Evolutionary conservation across 2,797 vertebrate species (phyloP).

Genomic region (Selene dorsalis): DNA sequence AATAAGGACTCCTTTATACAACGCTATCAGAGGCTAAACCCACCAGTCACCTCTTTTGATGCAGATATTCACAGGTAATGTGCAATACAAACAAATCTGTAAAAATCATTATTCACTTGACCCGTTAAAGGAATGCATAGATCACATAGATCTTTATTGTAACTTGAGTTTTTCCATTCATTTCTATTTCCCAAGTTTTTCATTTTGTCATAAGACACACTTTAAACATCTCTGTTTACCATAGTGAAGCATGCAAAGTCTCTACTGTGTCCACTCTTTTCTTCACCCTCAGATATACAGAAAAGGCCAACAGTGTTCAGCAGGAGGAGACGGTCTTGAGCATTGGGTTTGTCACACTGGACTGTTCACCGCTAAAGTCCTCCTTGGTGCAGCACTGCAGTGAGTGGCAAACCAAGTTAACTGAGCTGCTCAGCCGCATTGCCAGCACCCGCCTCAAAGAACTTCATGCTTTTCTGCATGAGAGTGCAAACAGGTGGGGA

Average conservation of each 20-base stretch:
- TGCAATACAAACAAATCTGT: not conserved
- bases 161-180: not conserved
- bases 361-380: conserved; percentile 89
- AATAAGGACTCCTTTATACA: conserved; percentile 90
- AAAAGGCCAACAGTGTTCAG: conserved; percentile 89
- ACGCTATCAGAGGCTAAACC: conserved; percentile 87
- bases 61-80: conserved; percentile 89
- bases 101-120: not conserved
- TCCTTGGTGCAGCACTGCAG: conserved; percentile 90
- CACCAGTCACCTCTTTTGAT: conserved; percentile 89
- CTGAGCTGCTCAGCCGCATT: conserved; percentile 87
- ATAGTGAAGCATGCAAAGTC: not conserved
- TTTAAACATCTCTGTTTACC: not conserved
- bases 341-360: conserved; percentile 88
- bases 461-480: conserved; percentile 83
- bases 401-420: conserved; percentile 92
- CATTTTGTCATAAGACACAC: not conserved
- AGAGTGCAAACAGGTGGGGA: conserved; percentile 84
- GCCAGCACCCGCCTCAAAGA: conserved; percentile 83
- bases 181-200: not conserved
- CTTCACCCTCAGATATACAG: conserved; percentile 85
- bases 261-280: not conserved
- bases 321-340: conserved; percentile 89
- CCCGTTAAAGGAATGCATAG: not conserved
- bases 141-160: not conserved